These are phyloP conservation scores for Nasonovia ribisnigri DNA, from an alignment of 2,888 invertebrate genomes.

Conservation along the genomic window DNA sequence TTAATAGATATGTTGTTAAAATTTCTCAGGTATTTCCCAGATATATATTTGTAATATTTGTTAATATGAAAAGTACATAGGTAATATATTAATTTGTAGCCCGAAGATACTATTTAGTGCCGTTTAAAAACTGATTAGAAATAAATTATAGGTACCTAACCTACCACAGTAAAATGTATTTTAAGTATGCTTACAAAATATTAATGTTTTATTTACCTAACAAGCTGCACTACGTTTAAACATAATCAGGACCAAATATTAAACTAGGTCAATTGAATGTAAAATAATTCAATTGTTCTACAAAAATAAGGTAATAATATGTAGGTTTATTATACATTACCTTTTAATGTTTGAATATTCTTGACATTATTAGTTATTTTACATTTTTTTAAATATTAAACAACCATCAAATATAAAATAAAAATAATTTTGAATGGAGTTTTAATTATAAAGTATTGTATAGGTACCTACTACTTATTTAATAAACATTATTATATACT, in stretches of 20 bases:
- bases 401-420: not conserved
- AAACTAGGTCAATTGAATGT: slow-evolving; percentile 8
- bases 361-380: not conserved
- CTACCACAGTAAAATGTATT: not conserved
- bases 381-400: not conserved
- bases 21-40: not conserved
- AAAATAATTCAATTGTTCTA: slow-evolving; percentile 6
- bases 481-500: too few relatives aligned
- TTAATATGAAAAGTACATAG: not conserved
- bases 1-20: not conserved
- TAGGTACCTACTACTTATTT: not conserved
- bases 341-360: not conserved
- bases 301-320: not conserved
- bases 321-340: not conserved
- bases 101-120: not conserved
- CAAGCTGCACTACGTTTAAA: not conserved
- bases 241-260: not conserved
- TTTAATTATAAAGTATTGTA: not conserved
- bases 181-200: not conserved
- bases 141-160: not conserved
- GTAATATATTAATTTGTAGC: not conserved
- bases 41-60: not conserved
- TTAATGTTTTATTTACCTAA: not conserved
- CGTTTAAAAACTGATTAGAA: not conserved
- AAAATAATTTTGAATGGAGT: not conserved